A percentile compares a stretch with the other conserved stretches of the same genome.
Conservation (phyloP, 1,140 invertebrate species). For the Wasmannia auropunctata region DNA sequence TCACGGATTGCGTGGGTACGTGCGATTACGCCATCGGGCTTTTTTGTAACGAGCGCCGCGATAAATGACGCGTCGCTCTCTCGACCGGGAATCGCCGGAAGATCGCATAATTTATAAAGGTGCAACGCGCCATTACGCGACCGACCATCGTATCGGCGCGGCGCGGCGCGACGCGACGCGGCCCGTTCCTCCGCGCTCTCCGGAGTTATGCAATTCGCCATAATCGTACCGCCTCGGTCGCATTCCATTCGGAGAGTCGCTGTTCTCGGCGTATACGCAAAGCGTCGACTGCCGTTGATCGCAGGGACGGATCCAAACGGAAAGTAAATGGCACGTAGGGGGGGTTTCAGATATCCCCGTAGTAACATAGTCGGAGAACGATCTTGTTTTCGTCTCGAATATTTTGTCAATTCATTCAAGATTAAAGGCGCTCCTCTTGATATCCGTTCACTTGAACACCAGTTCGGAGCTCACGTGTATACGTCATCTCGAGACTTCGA, state of each 20-base stretch:
- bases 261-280: slow-evolving; percentile 17
- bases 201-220: slow-evolving; percentile 48
- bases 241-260: slow-evolving; percentile 39
- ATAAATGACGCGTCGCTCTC: slow-evolving; percentile 40
- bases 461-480: background rate
- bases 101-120: slow-evolving; percentile 35
- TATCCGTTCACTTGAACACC: background rate
- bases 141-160: background rate
- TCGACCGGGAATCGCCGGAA: slow-evolving; percentile 20
- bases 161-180: too few relatives aligned
- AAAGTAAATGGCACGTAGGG: background rate
- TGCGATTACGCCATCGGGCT: slow-evolving; percentile 31
- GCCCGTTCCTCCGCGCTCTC: background rate
- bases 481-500: background rate
- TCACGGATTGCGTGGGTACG: background rate
- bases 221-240: slow-evolving; percentile 42
- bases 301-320: background rate
- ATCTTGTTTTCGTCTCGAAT: background rate
- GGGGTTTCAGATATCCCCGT: background rate
- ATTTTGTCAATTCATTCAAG: background rate
- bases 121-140: slow-evolving; percentile 43
- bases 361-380: background rate
- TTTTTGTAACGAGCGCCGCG: slow-evolving; percentile 28
- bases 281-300: background rate
- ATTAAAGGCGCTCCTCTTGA: background rate